phyloP scores from a whole-genome alignment of 2,797 vertebrate species.

The Crax fasciolata region DNA sequence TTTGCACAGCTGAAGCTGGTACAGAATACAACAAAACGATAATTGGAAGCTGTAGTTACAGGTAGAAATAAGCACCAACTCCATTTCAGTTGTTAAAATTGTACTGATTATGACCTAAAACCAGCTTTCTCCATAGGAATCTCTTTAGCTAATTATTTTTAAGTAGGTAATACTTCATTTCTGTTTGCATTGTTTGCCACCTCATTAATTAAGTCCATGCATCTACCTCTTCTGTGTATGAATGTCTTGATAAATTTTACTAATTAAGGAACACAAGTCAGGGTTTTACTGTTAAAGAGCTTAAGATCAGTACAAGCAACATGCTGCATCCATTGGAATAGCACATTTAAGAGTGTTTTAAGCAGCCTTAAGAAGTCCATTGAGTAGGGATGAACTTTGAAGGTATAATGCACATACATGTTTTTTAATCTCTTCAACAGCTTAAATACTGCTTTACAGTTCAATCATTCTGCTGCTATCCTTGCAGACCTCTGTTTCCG shows the following conservation, averaged over 20 bases:
- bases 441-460: slow-evolving; percentile 44
- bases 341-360: neutral
- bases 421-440: slow-evolving; percentile 51
- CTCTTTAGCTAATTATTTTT: slow-evolving; percentile 32
- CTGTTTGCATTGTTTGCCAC: neutral
- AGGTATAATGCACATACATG: neutral
- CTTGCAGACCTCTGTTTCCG: slow-evolving; percentile 28
- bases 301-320: neutral
- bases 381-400: neutral
- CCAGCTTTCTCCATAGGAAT: neutral
- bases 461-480: slow-evolving; percentile 35
- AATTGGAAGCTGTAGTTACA: neutral
- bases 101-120: neutral
- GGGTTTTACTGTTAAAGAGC: neutral
- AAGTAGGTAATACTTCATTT: slow-evolving; percentile 34
- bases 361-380: neutral
- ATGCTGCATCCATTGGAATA: neutral
- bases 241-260: slow-evolving; percentile 10
- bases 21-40: neutral
- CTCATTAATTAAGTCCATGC: slow-evolving; percentile 23
- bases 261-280: neutral
- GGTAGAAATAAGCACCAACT: neutral
- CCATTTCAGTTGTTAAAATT: neutral
- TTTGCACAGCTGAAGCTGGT: neutral
- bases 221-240: neutral